phyloP scores from a whole-genome alignment of 2,888 invertebrate genomes.

The Chelonus formosanus region DNA sequence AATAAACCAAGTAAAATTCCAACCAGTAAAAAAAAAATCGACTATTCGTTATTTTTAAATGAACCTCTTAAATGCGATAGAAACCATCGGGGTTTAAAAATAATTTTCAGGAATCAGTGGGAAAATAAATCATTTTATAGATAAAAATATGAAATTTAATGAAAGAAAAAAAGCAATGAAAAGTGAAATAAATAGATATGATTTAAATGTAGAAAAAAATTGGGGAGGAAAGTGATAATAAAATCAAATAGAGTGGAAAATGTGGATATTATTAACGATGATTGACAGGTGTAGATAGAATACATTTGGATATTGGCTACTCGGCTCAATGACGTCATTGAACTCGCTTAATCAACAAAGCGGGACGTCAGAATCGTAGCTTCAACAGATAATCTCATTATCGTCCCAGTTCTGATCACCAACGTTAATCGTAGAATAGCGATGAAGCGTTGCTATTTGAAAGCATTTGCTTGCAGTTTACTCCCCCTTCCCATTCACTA shows the following conservation, averaged over 20 bases:
- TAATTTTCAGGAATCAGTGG: background rate
- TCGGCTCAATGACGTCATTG: conserved; percentile 37
- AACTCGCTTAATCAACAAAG: conserved; percentile 53
- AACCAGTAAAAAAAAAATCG: background rate
- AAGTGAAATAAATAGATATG: background rate
- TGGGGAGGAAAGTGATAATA: conserved; percentile 11
- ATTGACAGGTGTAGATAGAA: too few relatives aligned
- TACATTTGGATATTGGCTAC: conserved; percentile 25
- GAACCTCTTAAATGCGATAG: conserved; percentile 10
- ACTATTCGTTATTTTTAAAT: conserved; percentile 22
- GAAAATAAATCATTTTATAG: background rate
- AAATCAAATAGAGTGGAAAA: conserved; percentile 8
- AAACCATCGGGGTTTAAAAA: conserved; percentile 17
- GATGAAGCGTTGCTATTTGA: conserved; percentile 51
- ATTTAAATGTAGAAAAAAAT: too few relatives aligned
- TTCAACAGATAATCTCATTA: conserved; percentile 58
- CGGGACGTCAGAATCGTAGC: conserved; percentile 57
- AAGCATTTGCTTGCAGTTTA: conserved; percentile 29
- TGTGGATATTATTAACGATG: background rate
- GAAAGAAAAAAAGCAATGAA: conserved; percentile 28
- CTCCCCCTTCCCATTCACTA: conserved; percentile 8
- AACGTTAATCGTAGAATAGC: conserved; percentile 62
- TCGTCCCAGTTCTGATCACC: conserved; percentile 59
- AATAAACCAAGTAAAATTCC: background rate
- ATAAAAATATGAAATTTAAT: conserved; percentile 23